Evolutionary conservation across 1,140 invertebrate species (phyloP), one percentile per base, ranked within the genome.

Genomic region (Copidosoma floridanum): DNA sequence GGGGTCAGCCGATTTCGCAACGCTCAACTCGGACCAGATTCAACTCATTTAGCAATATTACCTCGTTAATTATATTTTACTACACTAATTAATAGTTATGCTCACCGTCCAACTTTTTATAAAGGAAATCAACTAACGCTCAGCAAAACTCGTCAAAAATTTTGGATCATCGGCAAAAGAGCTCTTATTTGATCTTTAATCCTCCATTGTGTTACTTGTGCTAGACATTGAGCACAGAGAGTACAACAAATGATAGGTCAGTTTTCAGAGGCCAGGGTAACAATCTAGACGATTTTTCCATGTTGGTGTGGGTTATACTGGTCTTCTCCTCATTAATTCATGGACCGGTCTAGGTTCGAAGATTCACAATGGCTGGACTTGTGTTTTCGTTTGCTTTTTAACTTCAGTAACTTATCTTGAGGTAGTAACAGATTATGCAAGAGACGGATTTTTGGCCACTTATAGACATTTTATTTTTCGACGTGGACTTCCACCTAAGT

Each of bases 391-490:
- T 2, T 71, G 70, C 47, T 44, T 68, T 5, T 27, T 58, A 1
- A 70, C 65, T 11, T 54, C 61, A 35, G 77, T 76, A 0, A 62
- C 79, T n/a, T 76, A 79, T 60, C 20, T 80, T 12, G 76, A 80
- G 53, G 35, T 70, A 16, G 68, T 71, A 1, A 54, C 62, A 18
- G 59, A 64, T 20, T 63, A 79, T 12, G 56, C 64, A 21, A 72
- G 71, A 16, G 62, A 71, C 23, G 64, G 58, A 2, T 78, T 80
- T 65, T 57, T 79, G 23, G 65, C 68, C 23, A 67, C 73, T 18
- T 63, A 79, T 8, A 38, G 68, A 18, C 44, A 73, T 27, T 79
- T 82, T 58, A 65, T 74, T 35, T 47, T 68, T 11, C 20, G 71
- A 35, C 38, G 73, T 50, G 71, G 72, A 40, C 43, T 63, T 32